Evolutionary conservation across 2,888 invertebrate genomes (phyloP), one percentile per base, ranked within the genome.

Genomic region (Trachelus troglodyta): DNA sequence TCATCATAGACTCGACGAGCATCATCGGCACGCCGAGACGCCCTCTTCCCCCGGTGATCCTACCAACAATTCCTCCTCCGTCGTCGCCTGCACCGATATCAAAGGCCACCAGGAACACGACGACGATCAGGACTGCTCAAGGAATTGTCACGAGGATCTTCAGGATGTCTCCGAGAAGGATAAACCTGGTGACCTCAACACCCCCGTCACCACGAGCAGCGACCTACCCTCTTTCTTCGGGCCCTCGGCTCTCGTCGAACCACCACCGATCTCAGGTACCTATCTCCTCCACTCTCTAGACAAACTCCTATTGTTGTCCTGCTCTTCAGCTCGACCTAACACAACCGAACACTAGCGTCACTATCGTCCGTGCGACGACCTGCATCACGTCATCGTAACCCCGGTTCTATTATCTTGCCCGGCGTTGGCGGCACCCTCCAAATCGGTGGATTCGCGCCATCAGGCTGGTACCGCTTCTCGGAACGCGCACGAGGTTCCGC

Each of bases 141-240:
- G 92, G 81, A 93, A 93, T 87, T 91, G 91, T 86, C 90, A 92
- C 80, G 92, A 92, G 85, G 92, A 92, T 77, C 90, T 91, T 77
- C 89, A 89, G 81, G 91, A 91, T 82, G 90, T 91, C 81, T 91
- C 89, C 81, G 94, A 94, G 81, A 92, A 91, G 84, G 91, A 94
- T 87, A 94, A 94, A 88, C 95, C 96, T 85, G 96, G 97, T 82
- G 97, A 97, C 92, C 95, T 98, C 91, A 98, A 98, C 94, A 98
- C 98, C 82, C 98, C 98, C 82, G 97, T 98, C 87, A 97, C 98
- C 90, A 98, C 98, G 80, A 97, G 97, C 89, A 95, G 95, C 89
- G 98, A 98, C 93, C 95, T 97, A 89, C 96, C 97, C 85, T 96
- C 97, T 89, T 98, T 98, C 94, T 98, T 98, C 93, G 97, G 96